phyloP scores from a whole-genome alignment of 2,797 vertebrate species.

The Pipistrellus pygmaeus region DNA sequence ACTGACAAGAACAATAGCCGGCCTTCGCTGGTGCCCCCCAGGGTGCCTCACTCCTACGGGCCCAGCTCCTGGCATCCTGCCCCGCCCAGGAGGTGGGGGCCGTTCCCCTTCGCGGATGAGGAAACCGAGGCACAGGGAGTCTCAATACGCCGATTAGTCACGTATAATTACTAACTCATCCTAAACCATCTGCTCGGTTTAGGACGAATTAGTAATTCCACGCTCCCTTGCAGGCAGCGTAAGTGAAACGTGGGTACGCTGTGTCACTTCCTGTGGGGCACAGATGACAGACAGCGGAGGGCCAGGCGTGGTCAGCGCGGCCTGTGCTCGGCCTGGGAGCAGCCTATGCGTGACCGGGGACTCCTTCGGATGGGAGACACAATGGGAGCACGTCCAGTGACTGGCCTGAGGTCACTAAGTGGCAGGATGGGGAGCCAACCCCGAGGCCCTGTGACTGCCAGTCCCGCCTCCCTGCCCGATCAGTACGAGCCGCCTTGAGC shows the following conservation, averaged over 20 bases:
- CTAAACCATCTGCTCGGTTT: neutral
- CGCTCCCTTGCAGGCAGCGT: neutral
- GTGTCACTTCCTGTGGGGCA: neutral
- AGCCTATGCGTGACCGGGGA: rapidly evolving
- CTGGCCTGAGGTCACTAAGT: neutral
- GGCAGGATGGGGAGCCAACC: neutral
- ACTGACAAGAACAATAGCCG: too few species aligned
- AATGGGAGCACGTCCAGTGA: neutral
- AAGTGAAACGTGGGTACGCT: neutral
- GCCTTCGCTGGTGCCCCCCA: rapidly evolving
- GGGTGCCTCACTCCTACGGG: neutral
- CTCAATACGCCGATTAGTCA: neutral
- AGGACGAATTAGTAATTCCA: too few species aligned
- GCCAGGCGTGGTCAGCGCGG: neutral
- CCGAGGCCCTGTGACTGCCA: neutral
- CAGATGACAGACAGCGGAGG: neutral
- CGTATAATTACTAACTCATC: neutral
- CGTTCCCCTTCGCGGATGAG: neutral
- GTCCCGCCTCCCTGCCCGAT: neutral
- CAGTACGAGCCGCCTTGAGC: rapidly evolving
- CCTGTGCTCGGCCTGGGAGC: too few species aligned
- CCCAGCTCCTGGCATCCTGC: neutral
- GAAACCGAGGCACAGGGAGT: neutral
- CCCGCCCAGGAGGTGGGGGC: neutral
- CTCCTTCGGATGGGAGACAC: neutral